Base-by-base conservation (phyloP, 1,140 invertebrate genomes). In the Hypothenemus hampei region DNA sequence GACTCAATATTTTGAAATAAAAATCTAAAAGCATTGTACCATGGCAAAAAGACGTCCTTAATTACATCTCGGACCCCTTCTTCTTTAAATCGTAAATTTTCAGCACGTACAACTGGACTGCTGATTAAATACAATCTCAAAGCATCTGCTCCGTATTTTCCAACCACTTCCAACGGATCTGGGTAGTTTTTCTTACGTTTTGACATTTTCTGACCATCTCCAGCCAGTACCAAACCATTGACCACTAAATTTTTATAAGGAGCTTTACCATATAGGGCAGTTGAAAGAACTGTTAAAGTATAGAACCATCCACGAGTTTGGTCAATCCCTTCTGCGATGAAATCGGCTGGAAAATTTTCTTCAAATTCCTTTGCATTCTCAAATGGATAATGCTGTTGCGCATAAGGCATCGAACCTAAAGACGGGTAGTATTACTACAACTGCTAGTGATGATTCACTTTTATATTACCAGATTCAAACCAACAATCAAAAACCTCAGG, bases 161-260 rank as follows among this genome's bases (percentile, higher is more conserved):
- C 72, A 1, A 98, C 85, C 36, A 99, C 77, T 61, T 91, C 84
- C 73, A 94, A 79, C 1, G 97, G 96, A 77, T 99, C 93, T 0
- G 97, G 96, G 75, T 97, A 99, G 72, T 99, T 99, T 72, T 98
- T 97, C 75, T 98, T 98, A 11, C 96, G 81, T 70, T 99, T 99
- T 0, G 94, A 98, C 97, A 99, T 99, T 73, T 99, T 99, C 70
- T 97, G 92, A 3, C 97, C 96, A 78, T 99, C 97, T 36, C 87
- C 76, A 33, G 97, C 97, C 20, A 99, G 73, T 0, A 99, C 87
- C 36, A 99, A 76, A 16, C 97, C 97, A 75, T 97, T 98, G 3
- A 84, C 90, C 63, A 99, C 93, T 2, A 99, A 78, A 75, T 99
- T 99, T 69, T 98, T 98, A 72, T 97, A 99, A 0, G 97, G 95